These are phyloP conservation scores for Pica pica DNA, from an alignment of 2,113 vertebrate genomes.

Conservation along the genomic window DNA sequence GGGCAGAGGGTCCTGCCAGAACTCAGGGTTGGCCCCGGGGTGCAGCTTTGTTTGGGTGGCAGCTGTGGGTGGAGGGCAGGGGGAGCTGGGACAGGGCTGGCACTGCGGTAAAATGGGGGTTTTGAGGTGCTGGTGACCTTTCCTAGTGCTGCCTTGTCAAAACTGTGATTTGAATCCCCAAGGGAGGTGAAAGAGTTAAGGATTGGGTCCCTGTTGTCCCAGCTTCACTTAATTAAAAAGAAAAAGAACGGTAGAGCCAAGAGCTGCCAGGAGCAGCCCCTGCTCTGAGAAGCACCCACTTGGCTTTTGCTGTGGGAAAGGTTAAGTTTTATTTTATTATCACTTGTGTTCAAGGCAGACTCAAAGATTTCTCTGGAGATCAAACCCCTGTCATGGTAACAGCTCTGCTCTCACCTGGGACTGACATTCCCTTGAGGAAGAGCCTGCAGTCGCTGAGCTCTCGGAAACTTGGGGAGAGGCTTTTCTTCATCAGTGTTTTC, in stretches of 20 bases:
- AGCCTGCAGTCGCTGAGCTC: not conserved
- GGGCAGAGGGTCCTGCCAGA: conserved; percentile 42
- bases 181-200: not conserved
- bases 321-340: not conserved
- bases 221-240: not conserved
- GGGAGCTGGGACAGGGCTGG: not conserved
- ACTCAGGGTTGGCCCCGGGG: not conserved
- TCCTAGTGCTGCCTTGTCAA: not conserved
- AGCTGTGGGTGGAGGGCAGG: not conserved
- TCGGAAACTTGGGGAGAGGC: not conserved
- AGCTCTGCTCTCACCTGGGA: not conserved
- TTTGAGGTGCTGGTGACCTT: not conserved
- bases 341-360: not conserved
- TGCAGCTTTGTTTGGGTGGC: not conserved
- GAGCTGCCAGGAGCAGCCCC: not conserved
- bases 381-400: not conserved
- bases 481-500: not conserved
- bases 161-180: not conserved
- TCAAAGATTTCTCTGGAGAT: not conserved
- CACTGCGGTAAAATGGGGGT: not conserved
- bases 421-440: not conserved
- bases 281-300: not conserved
- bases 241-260: not conserved
- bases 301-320: not conserved
- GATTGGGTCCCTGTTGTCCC: not conserved